Conservation (phyloP, 2,113 vertebrate genomes). For the Cyphomyrus discorhynchus region DNA sequence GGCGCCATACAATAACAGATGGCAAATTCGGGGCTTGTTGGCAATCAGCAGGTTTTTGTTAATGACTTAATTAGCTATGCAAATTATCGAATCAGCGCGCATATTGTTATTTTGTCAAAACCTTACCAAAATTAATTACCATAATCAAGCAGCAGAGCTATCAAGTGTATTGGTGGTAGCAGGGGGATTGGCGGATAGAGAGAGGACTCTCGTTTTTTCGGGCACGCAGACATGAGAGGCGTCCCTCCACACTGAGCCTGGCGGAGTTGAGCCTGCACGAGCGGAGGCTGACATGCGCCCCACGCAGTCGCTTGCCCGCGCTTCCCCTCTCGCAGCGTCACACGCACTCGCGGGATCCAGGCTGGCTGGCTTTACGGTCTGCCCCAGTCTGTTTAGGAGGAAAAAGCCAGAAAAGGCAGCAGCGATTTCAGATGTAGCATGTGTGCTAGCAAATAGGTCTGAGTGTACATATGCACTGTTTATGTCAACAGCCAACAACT, state of each 20-base stretch:
- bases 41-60: conserved; percentile 93
- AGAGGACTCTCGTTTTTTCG: conserved; percentile 39
- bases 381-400: not conserved
- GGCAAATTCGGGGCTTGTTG: conserved; percentile 92
- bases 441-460: not conserved
- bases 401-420: not conserved
- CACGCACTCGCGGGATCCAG: not conserved
- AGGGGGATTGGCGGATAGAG: conserved; percentile 43
- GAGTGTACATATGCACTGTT: not conserved
- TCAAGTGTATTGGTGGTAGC: conserved; percentile 69
- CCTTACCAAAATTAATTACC: conserved; percentile 97
- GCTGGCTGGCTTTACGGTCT: conserved; percentile 41
- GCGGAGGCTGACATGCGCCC: conserved; percentile 50
- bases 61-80: conserved; percentile 99
- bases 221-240: conserved; percentile 36
- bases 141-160: conserved; percentile 84
- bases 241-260: conserved; percentile 12
- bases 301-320: conserved; percentile 35
- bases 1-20: conserved; percentile 45
- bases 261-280: conserved; percentile 44
- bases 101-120: conserved; percentile 96
- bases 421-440: not conserved
- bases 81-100: conserved; percentile 98
- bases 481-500: not conserved
- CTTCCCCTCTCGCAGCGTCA: not conserved